Evolutionary conservation across 2,888 invertebrate genomes (phyloP).

Genomic region (Tinea trinotella): DNA sequence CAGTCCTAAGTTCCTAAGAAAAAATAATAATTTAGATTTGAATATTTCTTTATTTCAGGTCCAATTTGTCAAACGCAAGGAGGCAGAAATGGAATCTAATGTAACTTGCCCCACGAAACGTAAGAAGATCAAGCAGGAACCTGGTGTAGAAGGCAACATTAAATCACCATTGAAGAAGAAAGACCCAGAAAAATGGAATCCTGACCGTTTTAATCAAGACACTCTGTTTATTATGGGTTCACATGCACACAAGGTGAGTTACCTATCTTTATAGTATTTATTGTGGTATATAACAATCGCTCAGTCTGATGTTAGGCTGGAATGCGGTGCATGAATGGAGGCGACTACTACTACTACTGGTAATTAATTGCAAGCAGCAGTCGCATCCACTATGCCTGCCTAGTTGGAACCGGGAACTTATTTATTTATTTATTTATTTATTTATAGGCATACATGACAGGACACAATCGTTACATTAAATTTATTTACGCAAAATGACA

Average conservation of each 20-base stretch:
- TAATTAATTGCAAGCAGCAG: no score
- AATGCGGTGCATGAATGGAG: no score
- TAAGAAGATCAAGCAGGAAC: conserved; percentile 58
- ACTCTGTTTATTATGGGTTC: conserved; percentile 87
- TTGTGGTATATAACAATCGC: background rate
- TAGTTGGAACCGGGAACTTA: no score
- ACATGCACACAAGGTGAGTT: conserved; percentile 75
- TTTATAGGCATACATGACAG: no score
- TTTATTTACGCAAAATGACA: no score
- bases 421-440: background rate
- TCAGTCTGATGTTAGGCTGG: no score
- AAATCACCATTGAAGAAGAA: conserved; percentile 54
- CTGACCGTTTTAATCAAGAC: conserved; percentile 78
- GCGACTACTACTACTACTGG: no score
- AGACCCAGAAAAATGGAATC: conserved; percentile 81
- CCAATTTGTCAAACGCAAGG: conserved; percentile 74
- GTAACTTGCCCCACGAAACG: conserved; percentile 44
- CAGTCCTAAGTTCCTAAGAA: no score
- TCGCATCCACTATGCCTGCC: no score
- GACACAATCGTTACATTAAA: no score
- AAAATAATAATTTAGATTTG: no score
- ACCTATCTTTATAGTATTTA: background rate
- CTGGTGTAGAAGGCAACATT: conserved; percentile 42
- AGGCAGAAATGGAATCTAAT: conserved; percentile 77
- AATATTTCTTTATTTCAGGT: conserved; percentile 48